These are phyloP conservation scores for Cervus canadensis DNA, from an alignment of 2,113 vertebrate species.

Conservation along the genomic window DNA sequence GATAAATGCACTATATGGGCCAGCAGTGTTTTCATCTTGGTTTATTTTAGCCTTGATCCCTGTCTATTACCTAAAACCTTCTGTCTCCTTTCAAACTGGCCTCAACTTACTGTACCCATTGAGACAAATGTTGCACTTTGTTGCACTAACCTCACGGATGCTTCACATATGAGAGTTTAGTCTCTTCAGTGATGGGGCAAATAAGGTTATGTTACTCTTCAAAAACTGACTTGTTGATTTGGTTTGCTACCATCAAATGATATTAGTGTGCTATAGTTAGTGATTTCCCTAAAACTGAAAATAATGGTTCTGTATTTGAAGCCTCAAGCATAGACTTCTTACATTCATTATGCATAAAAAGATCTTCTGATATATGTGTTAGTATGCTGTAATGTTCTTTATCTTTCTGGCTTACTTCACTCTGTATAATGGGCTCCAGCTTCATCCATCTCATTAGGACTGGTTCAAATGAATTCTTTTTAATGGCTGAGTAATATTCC, in stretches of 20 bases:
- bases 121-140: background rate
- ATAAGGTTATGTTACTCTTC: background rate
- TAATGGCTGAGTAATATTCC: too few relatives aligned
- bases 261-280: background rate
- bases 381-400: too few relatives aligned
- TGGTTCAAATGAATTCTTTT: too few relatives aligned
- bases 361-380: background rate
- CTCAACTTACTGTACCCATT: background rate
- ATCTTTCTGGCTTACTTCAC: too few relatives aligned
- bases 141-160: background rate
- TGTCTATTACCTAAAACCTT: background rate
- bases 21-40: background rate
- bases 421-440: too few relatives aligned
- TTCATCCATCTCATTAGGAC: too few relatives aligned
- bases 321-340: background rate
- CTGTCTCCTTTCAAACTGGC: background rate
- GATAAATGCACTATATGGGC: background rate
- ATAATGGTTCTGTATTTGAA: background rate
- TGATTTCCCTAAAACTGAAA: constrained; percentile 4
- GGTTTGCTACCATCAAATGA: background rate
- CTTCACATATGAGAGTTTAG: background rate
- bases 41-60: constrained; percentile 26
- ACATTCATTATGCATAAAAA: background rate
- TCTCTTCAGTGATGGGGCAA: background rate
- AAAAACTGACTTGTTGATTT: background rate